Conservation (phyloP, 2,797 vertebrate species). For the Ctenosaura bakeri region DNA sequence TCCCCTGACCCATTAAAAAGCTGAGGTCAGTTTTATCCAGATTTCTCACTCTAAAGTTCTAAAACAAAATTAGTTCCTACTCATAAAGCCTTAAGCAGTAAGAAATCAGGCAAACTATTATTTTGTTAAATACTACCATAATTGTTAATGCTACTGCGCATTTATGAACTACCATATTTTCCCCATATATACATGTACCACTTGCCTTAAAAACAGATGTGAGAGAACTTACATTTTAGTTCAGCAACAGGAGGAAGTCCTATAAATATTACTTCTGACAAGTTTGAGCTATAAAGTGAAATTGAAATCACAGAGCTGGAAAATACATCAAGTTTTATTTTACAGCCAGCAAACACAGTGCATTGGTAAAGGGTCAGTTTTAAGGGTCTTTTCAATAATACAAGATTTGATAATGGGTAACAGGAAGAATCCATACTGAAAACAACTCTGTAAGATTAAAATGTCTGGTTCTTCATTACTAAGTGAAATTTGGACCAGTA, state of each 20-base stretch:
- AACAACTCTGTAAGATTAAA: not conserved
- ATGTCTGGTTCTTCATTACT: not conserved
- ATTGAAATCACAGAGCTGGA: not conserved
- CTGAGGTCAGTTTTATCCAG: not conserved
- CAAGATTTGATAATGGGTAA: not conserved
- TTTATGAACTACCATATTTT: not conserved
- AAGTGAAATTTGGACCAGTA: not conserved
- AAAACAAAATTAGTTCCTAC: not conserved
- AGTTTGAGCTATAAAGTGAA: not conserved
- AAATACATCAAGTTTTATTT: not conserved
- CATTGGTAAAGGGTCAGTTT: not conserved
- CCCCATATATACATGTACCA: not conserved
- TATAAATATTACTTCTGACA: not conserved
- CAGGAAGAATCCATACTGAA: not conserved
- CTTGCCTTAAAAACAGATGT: not conserved
- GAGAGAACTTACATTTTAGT: not conserved
- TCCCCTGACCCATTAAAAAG: not conserved
- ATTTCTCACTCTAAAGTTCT: not conserved
- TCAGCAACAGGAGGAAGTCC: not conserved
- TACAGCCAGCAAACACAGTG: not conserved
- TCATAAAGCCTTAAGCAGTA: not conserved
- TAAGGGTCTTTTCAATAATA: not conserved
- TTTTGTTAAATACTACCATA: not conserved
- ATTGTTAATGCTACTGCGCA: not conserved
- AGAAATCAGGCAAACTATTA: not conserved